A percentile compares a stretch with the other conserved stretches of the same genome.
Conservation (phyloP, 2,113 vertebrate species). For the Urocolius indicus region DNA sequence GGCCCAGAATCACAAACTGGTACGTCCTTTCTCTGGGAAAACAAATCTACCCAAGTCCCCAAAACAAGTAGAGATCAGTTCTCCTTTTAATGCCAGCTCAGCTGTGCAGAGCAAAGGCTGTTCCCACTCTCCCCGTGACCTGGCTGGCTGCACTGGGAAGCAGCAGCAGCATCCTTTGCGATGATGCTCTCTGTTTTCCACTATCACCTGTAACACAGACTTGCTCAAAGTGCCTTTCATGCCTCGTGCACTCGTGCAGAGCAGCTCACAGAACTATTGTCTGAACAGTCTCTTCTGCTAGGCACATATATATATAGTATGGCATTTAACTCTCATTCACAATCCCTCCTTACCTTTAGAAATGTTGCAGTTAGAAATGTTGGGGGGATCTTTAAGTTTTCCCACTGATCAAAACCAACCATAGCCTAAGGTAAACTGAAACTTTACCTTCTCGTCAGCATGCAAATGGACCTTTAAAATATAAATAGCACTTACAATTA, state of each 20-base stretch:
- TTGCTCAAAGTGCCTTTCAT: neutral
- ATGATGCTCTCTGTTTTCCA: neutral
- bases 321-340: constrained; percentile 7
- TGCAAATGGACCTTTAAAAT: neutral
- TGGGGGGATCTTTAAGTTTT: constrained; percentile 10
- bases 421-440: constrained; percentile 36
- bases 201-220: neutral
- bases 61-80: neutral
- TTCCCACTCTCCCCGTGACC: neutral
- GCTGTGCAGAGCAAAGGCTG: neutral
- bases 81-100: neutral
- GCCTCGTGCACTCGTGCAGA: neutral
- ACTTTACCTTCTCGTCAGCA: neutral
- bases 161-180: neutral
- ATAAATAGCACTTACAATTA: neutral
- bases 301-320: neutral
- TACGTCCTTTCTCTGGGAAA: neutral
- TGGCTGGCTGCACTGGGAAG: neutral
- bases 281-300: neutral
- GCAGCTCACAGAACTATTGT: neutral
- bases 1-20: neutral
- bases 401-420: constrained; percentile 34
- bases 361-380: neutral
- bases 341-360: neutral
- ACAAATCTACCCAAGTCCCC: neutral